Conservation (phyloP, 2,797 vertebrate genomes). For the Rhodeus uyekii region DNA sequence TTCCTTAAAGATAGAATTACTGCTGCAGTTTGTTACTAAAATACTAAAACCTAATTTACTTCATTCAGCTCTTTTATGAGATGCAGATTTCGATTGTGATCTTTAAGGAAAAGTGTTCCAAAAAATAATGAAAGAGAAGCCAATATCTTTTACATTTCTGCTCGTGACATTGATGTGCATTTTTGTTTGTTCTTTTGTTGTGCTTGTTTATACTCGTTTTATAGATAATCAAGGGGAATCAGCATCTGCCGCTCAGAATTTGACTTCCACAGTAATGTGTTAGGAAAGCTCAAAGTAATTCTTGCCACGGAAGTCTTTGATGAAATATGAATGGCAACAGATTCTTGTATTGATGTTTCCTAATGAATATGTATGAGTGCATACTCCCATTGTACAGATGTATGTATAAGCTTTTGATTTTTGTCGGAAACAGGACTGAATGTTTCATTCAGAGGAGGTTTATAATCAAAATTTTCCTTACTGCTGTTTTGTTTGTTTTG, state of each 20-base stretch:
- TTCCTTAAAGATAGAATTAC: neutral
- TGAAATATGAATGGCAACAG: conserved; percentile 63
- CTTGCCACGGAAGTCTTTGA: conserved; percentile 47
- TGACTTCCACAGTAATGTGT: conserved; percentile 48
- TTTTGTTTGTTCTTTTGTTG: conserved; percentile 35
- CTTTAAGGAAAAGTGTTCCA: neutral
- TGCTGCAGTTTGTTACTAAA: neutral
- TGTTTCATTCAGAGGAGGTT: conserved; percentile 44
- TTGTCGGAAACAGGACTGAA: conserved; percentile 37
- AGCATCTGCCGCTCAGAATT: conserved; percentile 33
- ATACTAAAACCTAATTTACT: neutral
- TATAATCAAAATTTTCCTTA: conserved; percentile 18
- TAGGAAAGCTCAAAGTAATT: conserved; percentile 48
- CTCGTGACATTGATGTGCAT: neutral
- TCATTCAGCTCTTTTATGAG: neutral
- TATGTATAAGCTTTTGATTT: conserved; percentile 29
- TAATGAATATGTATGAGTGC: conserved; percentile 57
- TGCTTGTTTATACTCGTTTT: conserved; percentile 43
- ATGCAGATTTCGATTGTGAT: neutral
- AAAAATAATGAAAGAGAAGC: neutral
- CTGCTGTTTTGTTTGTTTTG: conserved; percentile 23
- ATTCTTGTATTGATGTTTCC: conserved; percentile 58
- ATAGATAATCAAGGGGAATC: conserved; percentile 43
- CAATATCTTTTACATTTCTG: conserved; percentile 5
- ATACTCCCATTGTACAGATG: conserved; percentile 37